These are phyloP conservation scores for Corvus moneduloides DNA, from an alignment of 2,113 vertebrate genomes.

Conservation along the genomic window DNA sequence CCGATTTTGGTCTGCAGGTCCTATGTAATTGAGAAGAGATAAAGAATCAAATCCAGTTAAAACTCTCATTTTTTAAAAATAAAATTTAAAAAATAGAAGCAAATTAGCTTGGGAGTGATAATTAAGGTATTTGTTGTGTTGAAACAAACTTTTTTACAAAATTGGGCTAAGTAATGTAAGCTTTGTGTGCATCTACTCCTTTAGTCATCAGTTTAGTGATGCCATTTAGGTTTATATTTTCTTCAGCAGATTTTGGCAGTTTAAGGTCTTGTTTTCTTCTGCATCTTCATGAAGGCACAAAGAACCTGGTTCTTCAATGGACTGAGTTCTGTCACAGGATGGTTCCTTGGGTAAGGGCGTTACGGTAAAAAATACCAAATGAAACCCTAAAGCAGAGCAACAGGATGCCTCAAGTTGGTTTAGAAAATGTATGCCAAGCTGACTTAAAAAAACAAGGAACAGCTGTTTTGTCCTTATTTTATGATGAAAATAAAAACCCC, in stretches of 20 bases:
- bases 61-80: neutral
- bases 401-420: neutral
- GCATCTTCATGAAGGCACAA: neutral
- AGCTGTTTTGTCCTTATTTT: neutral
- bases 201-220: neutral
- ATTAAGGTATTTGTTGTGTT: neutral
- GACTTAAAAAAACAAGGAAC: neutral
- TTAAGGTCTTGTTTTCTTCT: neutral
- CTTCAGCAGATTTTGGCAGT: neutral
- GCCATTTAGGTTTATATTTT: neutral
- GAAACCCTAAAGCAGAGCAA: neutral
- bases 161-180: neutral
- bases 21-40: neutral
- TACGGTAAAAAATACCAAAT: neutral
- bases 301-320: neutral
- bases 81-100: neutral
- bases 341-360: neutral
- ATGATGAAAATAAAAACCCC: no score
- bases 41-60: neutral
- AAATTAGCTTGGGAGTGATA: neutral
- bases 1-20: neutral
- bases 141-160: neutral
- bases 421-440: neutral
- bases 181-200: neutral
- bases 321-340: neutral